Evolutionary conservation across 2,888 invertebrate genomes (phyloP), one percentile per base, ranked within the genome.

Genomic region (Cremastobaeus sp.): DNA sequence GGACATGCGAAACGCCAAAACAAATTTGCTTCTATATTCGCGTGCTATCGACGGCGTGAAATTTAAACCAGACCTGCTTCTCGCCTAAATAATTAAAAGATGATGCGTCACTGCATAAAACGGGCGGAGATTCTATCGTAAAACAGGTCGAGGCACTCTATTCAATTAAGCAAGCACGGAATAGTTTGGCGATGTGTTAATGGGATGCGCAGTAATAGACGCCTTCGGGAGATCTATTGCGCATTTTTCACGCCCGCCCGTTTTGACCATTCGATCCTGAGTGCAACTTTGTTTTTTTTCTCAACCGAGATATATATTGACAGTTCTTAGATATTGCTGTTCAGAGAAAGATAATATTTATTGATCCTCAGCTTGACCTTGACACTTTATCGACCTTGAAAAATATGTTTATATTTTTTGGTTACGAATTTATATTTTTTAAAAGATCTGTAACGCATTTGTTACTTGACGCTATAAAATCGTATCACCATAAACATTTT

Each of bases 21-120:
- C 74, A 69, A 69, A 74, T 74, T 74, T 74, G 69, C 48, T 65
- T 64, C 48, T 68, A 57, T 47, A 41, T 35, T 54, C 59, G 69
- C 50, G 69, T 43, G 59, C 54, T 70, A 71, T 74, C 71, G 68
- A 74, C 66, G 69, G 55, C 55, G 60, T 60, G 68, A 64, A 71
- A 76, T 76, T 70, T 65, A 70, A 71, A 59, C 68, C 69, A 41
- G 64, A 65, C 55, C 76, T 64, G 71, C 57, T 76, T 45, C 48
- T 54, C 71, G 65, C 60, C 47, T 62, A 66, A 70, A 76, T 72
- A 72, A 76, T 76, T 74, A 65, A 72, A 72, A 59, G 69, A 60
- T 41, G 71, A 66, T 50, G 66, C 59, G 74, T 60, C 69, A 54
- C 65, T 32, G 65, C 68, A 47, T 50, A 57, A 62, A 65, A 65